Evolutionary conservation across 2,888 invertebrate genomes (phyloP).

Genomic region (Cecidostiba fungosa): DNA sequence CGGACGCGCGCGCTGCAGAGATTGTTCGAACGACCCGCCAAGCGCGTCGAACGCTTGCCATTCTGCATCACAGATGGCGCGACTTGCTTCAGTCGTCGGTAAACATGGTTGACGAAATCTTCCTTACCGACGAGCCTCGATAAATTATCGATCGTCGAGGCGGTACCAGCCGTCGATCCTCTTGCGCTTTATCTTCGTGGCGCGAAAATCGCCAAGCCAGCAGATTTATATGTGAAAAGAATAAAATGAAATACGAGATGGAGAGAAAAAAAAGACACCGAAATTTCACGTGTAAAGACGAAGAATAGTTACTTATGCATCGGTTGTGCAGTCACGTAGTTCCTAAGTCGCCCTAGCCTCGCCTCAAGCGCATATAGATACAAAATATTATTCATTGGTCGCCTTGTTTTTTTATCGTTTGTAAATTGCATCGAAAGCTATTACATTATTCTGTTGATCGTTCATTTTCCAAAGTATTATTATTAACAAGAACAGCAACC

Average conservation of each 20-base stretch:
- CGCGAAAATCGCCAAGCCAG: constrained; percentile 56
- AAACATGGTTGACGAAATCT: neutral
- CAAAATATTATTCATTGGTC: constrained; percentile 52
- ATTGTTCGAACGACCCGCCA: constrained; percentile 23
- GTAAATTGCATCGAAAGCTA: constrained; percentile 36
- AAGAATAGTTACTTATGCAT: constrained; percentile 79
- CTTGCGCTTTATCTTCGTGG: constrained; percentile 19
- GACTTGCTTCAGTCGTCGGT: neutral
- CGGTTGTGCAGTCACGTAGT: constrained; percentile 80
- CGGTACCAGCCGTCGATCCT: constrained; percentile 18
- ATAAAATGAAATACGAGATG: constrained; percentile 22
- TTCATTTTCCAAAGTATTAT: constrained; percentile 2
- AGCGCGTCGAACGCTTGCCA: constrained; percentile 29
- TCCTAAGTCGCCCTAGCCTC: constrained; percentile 80
- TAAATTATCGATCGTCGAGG: constrained; percentile 54
- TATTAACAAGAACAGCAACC: neutral
- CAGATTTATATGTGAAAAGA: constrained; percentile 41
- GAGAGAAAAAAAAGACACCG: constrained; percentile 54
- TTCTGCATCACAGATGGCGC: constrained; percentile 32
- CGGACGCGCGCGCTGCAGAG: neutral
- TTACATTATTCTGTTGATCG: neutral
- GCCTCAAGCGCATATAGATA: constrained; percentile 74
- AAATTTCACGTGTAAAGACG: constrained; percentile 67
- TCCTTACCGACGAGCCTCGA: constrained; percentile 56
- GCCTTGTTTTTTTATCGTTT: constrained; percentile 40